These are phyloP conservation scores for Hypolimnas misippus DNA, from an alignment of 2,888 invertebrate species.

Conservation along the genomic window DNA sequence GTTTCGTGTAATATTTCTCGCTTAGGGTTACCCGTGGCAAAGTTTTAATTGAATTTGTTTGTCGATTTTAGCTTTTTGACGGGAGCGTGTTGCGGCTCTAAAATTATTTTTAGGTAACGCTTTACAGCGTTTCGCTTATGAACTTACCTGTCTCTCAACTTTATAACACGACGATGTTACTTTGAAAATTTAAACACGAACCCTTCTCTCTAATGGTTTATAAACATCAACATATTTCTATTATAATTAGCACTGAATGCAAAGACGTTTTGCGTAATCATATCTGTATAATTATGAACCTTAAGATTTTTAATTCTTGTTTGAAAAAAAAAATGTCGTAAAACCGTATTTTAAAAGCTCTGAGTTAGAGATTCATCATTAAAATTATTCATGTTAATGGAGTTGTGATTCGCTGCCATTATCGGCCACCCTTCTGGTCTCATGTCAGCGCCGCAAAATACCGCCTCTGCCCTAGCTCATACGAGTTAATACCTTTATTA, in stretches of 20 bases:
- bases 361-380: conserved; percentile 27
- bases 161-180: conserved; percentile 35
- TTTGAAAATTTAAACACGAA: conserved; percentile 25
- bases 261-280: no score
- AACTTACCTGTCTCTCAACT: conserved; percentile 49
- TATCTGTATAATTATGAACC: not conserved
- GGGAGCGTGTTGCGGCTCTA: conserved; percentile 59
- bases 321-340: not conserved
- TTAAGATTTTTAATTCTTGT: conserved; percentile 5
- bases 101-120: conserved; percentile 66
- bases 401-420: conserved; percentile 40
- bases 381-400: conserved; percentile 41
- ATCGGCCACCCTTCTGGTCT: conserved; percentile 38
- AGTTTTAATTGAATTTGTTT: conserved; percentile 81
- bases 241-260: not conserved
- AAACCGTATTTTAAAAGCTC: not conserved
- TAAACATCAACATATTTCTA: conserved; percentile 13
- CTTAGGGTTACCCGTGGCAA: conserved; percentile 70
- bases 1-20: conserved; percentile 71
- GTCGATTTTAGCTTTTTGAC: conserved; percentile 75
- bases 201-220: conserved; percentile 13
- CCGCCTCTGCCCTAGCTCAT: conserved; percentile 38
- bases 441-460: conserved; percentile 44
- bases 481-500: conserved; percentile 2
- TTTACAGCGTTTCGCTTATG: conserved; percentile 53